Base-by-base conservation (phyloP, 2,113 vertebrate species). In the Menidia beryllina region DNA sequence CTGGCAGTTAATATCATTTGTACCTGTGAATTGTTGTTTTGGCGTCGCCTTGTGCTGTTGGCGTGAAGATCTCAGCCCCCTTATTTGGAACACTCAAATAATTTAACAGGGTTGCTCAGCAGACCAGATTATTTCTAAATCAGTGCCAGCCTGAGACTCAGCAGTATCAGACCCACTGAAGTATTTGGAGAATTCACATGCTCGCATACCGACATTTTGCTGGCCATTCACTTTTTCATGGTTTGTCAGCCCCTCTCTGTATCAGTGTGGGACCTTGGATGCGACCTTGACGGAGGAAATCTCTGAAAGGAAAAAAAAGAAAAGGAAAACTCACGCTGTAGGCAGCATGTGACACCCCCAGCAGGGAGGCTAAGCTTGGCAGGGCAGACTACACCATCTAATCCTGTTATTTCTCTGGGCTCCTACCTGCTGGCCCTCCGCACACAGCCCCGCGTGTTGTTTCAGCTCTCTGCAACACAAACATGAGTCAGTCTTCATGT, bases 391-490 rank as follows among this genome's bases (percentile, higher is more conserved):
- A 36, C 77, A 69, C 47, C 14, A 51, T 62, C 75, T 93, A 91
- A 93, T 94, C 91, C 82, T 83, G 86, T 90, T 91, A 81, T 39
- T 60, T 69, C 61, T 76, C 39, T 69, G 74, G 75, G 78, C 75
- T 67, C 30, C 71, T 59, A 83, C 55, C 70, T 85, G 67, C 36
- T n/a, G 45, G 67, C 62, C 49, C 64, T 20, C 41, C 52, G 10
- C 13, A n/a, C 47, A 61, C 39, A 53, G 76, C 38, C 60, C 34
- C 74, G 52, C 56, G 47, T 75, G 39, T 57, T 57, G 52, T n/a
- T n/a, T n/a, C n/a, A n/a, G n/a, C n/a, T n/a, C 58, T 41, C 49
- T 24, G 19, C 30, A n/a, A 58, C 38, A 49, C n/a, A 64, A 9
- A 11, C 43, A 60, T 36, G 41, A 4, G 1, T 34, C 30, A 62